Evolutionary conservation across 2,113 vertebrate genomes (phyloP).

Genomic region (Rattus rattus): DNA sequence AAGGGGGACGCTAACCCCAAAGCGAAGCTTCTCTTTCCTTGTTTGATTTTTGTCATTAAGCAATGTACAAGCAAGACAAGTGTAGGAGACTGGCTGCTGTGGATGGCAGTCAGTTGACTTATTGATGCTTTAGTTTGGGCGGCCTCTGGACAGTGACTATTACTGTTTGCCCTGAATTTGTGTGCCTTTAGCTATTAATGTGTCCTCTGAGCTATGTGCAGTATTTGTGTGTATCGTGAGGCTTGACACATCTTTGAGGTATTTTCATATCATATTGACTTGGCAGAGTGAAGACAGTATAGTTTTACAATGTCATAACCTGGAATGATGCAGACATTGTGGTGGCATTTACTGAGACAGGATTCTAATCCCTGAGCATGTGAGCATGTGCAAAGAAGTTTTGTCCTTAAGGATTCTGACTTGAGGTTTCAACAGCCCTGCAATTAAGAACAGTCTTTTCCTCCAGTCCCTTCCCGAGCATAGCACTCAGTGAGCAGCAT

Average conservation of each 20-base stretch:
- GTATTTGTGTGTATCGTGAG: neutral
- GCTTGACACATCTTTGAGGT: neutral
- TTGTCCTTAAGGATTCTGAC: neutral
- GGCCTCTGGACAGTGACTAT: neutral
- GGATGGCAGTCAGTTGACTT: neutral
- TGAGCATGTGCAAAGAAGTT: conserved; percentile 6
- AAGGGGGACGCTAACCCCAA: neutral
- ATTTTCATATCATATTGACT: conserved; percentile 31
- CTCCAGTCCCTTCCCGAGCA: neutral
- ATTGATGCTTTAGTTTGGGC: conserved; percentile 12
- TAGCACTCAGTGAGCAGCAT: neutral
- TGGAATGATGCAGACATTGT: conserved; percentile 16
- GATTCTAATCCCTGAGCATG: conserved; percentile 50
- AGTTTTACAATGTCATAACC: conserved; percentile 11
- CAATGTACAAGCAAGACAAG: neutral
- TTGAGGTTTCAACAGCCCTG: conserved; percentile 20
- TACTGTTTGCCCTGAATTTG: conserved; percentile 31
- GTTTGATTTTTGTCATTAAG: conserved; percentile 35
- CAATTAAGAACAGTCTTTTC: conserved; percentile 26
- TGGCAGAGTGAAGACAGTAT: conserved; percentile 25
- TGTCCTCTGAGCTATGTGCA: neutral
- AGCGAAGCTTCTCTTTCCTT: conserved; percentile 24
- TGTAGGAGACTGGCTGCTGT: neutral
- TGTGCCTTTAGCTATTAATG: conserved; percentile 39
- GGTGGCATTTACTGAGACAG: conserved; percentile 44